Base-by-base conservation (phyloP, 64 coral and sea anemone species). In the Actinia tenebrosa region DNA sequence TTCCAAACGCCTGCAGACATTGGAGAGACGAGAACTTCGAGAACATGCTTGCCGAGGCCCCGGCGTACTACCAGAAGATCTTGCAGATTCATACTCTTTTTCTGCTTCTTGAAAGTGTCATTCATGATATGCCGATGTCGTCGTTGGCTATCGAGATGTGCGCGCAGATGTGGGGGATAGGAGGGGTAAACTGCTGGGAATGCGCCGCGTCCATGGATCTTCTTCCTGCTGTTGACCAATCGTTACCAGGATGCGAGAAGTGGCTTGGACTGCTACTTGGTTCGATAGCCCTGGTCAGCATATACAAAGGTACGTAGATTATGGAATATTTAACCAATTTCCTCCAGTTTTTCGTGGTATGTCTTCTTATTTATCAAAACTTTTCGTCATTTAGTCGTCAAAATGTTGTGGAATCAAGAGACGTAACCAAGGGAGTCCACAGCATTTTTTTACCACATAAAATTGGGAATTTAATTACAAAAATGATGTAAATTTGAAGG, bases 121-220 rank as follows among this genome's bases (percentile, higher is more conserved):
- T 99, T 27, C 96, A 99, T 64, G 96, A 99, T 56, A 90, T 99
- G 82, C 93, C 96, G 2, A 88, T 95, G 54, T 92, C 93, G 1
- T 88, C 83, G 43, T 61, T 99, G 85, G 93, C 91, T 16, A 72
- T 99, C 14, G 97, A 99, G 90, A 60, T 99, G 25, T 99, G 93
- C 71, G 84, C 86, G 15, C 90, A 95, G 91, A 92, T 99, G 90
- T 99, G 97, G 97, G 93, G 93, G 2, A 77, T 85, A 7, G 94
- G 89, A 44, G 92, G 94, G 1, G 87, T 94, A 16, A 98, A 98
- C 27, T 98, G 95, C 58, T 98, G 95, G 95, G 95, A 98, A 16
- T 98, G 92, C 46, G 92, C 89, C 5, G 50, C 88, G 0, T 90
- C 60, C 23, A 69, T 89, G 27, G 69, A 58, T 8, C 87, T 60